These are phyloP conservation scores for Xenentodon cancila DNA, from an alignment of 2,797 vertebrate species.

Conservation along the genomic window DNA sequence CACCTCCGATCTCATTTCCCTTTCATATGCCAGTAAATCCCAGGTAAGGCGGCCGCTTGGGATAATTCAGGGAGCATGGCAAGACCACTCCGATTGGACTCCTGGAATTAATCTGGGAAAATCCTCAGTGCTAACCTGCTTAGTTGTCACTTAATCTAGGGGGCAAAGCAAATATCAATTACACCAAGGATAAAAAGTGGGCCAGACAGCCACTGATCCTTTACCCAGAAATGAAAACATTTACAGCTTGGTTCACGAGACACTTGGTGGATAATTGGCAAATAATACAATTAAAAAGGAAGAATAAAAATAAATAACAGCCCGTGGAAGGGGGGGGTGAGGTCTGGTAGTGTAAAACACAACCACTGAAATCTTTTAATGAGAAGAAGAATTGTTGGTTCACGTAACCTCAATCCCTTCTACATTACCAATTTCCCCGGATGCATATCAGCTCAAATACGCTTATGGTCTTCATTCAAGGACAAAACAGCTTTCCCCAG, in stretches of 20 bases:
- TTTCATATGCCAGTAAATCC: constrained; percentile 76
- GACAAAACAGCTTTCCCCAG: constrained; percentile 61
- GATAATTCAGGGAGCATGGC: constrained; percentile 47
- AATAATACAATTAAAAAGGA: background rate
- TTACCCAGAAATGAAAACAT: constrained; percentile 45
- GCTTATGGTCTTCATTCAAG: constrained; percentile 43
- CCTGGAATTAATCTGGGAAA: constrained; percentile 77
- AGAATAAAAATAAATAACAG: no score
- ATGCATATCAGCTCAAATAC: constrained; percentile 56
- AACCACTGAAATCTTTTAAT: constrained; percentile 7
- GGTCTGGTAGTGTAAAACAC: background rate
- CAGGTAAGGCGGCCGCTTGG: constrained; percentile 68
- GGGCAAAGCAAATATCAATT: constrained; percentile 74
- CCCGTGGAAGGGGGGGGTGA: background rate
- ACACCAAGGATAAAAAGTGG: constrained; percentile 66
- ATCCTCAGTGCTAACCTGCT: constrained; percentile 74
- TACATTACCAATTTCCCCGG: constrained; percentile 56
- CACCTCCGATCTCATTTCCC: constrained; percentile 72
- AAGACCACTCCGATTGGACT: constrained; percentile 60
- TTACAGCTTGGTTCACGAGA: constrained; percentile 40
- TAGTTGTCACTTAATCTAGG: constrained; percentile 71
- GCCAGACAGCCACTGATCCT: constrained; percentile 58
- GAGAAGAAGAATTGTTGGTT: constrained; percentile 19
- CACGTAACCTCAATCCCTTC: constrained; percentile 51
- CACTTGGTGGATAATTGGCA: constrained; percentile 31